A percentile compares a stretch with the other conserved stretches of the same genome.
Conservation (phyloP, 2,113 vertebrate genomes). For the Centrocercus urophasianus region DNA sequence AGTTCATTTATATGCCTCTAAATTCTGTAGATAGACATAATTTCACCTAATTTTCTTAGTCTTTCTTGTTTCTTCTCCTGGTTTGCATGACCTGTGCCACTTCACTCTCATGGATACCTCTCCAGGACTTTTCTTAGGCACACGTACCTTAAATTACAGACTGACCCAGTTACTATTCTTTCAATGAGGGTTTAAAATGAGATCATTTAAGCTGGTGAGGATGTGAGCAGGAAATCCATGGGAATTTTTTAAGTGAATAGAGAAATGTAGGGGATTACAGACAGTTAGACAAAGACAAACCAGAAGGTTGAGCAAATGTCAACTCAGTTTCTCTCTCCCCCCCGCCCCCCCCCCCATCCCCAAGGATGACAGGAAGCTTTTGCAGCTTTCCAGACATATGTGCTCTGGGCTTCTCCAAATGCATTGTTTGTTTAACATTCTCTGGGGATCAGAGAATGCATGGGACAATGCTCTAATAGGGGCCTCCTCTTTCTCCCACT, state of each 20-base stretch:
- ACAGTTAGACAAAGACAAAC: slow-evolving; percentile 40
- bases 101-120: background rate
- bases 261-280: background rate
- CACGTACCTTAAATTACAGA: background rate
- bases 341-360: background rate
- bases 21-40: background rate
- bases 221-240: background rate
- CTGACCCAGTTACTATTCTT: background rate
- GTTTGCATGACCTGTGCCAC: background rate
- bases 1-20: background rate
- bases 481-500: slow-evolving; percentile 13
- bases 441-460: background rate
- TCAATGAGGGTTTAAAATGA: background rate
- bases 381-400: slow-evolving; percentile 24
- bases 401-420: slow-evolving; percentile 48
- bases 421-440: slow-evolving; percentile 45
- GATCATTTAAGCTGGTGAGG: background rate
- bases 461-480: slow-evolving; percentile 46
- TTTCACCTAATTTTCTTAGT: background rate
- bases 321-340: background rate
- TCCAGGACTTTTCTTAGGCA: background rate
- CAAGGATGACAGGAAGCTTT: slow-evolving; percentile 26
- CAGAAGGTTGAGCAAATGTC: slow-evolving; percentile 34
- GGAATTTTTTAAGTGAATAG: slow-evolving; percentile 28
- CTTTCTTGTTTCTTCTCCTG: background rate